These are phyloP conservation scores for Laticauda colubrina DNA, from an alignment of 2,113 vertebrate genomes.

Conservation along the genomic window DNA sequence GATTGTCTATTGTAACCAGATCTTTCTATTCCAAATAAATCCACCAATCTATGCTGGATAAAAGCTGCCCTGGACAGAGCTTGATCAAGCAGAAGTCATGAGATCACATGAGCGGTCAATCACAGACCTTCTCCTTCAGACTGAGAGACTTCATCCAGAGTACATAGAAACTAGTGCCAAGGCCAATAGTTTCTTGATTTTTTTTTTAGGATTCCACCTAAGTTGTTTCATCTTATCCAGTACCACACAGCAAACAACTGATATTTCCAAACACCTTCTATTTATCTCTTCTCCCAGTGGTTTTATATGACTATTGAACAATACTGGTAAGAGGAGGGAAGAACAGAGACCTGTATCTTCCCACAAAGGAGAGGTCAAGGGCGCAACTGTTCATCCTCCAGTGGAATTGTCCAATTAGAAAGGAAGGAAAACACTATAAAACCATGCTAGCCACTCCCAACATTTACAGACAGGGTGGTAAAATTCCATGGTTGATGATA, in stretches of 20 bases:
- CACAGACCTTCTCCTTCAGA: neutral
- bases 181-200: neutral
- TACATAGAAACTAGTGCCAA: neutral
- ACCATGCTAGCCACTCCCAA: neutral
- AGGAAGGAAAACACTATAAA: neutral
- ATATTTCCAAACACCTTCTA: neutral
- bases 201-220: no score
- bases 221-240: neutral
- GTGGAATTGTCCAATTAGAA: neutral
- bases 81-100: neutral
- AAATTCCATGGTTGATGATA: neutral
- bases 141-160: neutral
- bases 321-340: neutral
- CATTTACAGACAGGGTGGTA: neutral
- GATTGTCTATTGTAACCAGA: neutral
- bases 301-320: neutral
- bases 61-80: neutral
- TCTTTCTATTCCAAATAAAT: neutral
- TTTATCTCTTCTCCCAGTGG: neutral
- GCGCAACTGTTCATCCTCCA: neutral
- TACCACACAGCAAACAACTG: neutral
- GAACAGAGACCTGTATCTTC: neutral
- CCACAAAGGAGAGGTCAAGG: neutral
- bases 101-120: neutral
- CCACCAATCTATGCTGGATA: neutral